Evolutionary conservation across 2,113 vertebrate genomes (phyloP).

Genomic region (Protobothrops mucrosquamatus): DNA sequence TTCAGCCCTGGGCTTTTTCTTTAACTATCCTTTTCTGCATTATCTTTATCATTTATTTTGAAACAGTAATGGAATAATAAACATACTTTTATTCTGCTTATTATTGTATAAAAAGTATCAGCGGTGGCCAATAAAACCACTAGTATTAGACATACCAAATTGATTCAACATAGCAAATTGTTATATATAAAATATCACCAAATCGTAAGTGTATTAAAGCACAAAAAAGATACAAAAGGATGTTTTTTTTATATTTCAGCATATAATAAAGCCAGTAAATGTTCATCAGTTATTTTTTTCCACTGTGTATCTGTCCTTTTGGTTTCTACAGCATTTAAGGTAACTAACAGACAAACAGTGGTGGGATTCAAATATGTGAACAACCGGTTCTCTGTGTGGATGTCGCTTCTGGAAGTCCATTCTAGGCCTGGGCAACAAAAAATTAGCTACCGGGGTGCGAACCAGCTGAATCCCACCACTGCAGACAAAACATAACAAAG

Average conservation of each 20-base stretch:
- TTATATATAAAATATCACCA: neutral
- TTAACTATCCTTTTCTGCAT: neutral
- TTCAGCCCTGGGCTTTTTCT: neutral
- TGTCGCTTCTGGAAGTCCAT: no score
- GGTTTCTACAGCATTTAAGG: neutral
- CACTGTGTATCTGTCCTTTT: neutral
- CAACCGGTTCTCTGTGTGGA: no score
- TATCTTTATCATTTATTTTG: neutral
- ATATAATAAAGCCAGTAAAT: neutral
- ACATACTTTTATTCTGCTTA: neutral
- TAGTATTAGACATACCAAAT: neutral
- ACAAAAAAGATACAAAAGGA: neutral
- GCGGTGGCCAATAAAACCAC: neutral
- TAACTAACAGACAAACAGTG: neutral
- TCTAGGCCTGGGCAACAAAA: no score
- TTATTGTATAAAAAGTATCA: neutral
- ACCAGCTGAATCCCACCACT: no score
- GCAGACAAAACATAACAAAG: neutral
- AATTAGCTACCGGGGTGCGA: no score
- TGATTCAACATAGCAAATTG: neutral
- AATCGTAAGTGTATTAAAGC: neutral
- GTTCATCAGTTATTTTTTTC: neutral
- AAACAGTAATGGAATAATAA: neutral
- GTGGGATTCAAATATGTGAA: no score
- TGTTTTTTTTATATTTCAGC: neutral